These are phyloP conservation scores for Rhorus exstirpatorius DNA, from an alignment of 2,888 invertebrate genomes.

Conservation along the genomic window DNA sequence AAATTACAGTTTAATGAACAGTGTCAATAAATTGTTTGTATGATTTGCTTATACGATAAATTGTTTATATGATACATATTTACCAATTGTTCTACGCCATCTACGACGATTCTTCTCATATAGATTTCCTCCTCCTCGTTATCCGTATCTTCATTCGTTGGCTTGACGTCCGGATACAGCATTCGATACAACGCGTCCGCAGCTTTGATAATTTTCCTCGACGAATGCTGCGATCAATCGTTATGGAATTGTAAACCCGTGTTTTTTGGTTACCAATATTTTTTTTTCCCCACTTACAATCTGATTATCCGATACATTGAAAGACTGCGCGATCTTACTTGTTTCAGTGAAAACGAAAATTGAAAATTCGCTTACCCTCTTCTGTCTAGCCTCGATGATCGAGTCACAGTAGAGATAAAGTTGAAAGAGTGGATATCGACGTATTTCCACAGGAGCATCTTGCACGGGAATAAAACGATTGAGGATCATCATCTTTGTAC, in stretches of 20 bases:
- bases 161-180: slow-evolving; percentile 76
- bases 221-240: slow-evolving; percentile 62
- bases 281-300: background rate
- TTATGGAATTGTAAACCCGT: background rate
- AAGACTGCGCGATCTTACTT: background rate
- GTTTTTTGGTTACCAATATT: background rate
- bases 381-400: slow-evolving; percentile 76
- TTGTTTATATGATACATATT: slow-evolving; percentile 12
- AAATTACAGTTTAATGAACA: background rate
- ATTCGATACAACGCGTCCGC: slow-evolving; percentile 75
- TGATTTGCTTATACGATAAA: background rate
- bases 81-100: slow-evolving; percentile 75
- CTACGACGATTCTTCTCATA: slow-evolving; percentile 73
- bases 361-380: slow-evolving; percentile 73
- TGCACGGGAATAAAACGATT: slow-evolving; percentile 90
- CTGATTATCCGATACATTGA: background rate
- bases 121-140: slow-evolving; percentile 76
- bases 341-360: slow-evolving; percentile 11
- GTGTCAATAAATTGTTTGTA: background rate
- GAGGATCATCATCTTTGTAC: slow-evolving; percentile 90
- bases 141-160: slow-evolving; percentile 66
- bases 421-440: slow-evolving; percentile 89
- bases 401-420: slow-evolving; percentile 81
- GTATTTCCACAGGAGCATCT: slow-evolving; percentile 90
- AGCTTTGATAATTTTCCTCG: slow-evolving; percentile 75